Conservation (phyloP, 2,888 invertebrate genomes). For the Laspeyria flexula region DNA sequence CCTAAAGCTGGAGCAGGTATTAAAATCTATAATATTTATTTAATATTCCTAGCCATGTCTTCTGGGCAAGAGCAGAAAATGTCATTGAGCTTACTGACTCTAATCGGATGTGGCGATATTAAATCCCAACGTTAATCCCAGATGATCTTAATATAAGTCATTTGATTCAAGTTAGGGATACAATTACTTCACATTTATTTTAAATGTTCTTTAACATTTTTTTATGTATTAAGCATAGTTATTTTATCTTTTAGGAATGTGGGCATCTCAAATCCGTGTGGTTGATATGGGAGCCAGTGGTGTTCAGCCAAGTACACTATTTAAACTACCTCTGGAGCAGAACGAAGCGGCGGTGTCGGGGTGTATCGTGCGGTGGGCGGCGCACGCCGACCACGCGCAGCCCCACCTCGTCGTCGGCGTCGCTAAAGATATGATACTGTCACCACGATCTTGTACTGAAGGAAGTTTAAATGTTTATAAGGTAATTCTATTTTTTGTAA, state of each 20-base stretch:
- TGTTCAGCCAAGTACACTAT: constrained; percentile 89
- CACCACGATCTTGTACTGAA: constrained; percentile 92
- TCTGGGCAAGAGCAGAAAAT: constrained; percentile 82
- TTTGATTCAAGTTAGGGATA: constrained; percentile 83
- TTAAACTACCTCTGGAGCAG: constrained; percentile 94
- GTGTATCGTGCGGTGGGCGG: constrained; percentile 92
- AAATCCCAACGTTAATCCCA: constrained; percentile 83
- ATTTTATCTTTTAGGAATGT: constrained; percentile 89
- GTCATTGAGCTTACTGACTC: constrained; percentile 70
- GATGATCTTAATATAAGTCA: constrained; percentile 69
- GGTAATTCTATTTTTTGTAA: constrained; percentile 56
- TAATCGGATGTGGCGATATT: constrained; percentile 82
- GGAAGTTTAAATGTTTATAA: constrained; percentile 96
- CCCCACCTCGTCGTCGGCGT: constrained; percentile 94
- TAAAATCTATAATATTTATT: background rate
- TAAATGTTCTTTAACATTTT: background rate
- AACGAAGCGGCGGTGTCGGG: constrained; percentile 98
- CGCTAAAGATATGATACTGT: constrained; percentile 95
- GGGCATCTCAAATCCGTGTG: constrained; percentile 96
- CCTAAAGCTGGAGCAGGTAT: constrained; percentile 95
- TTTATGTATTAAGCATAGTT: background rate
- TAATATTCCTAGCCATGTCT: constrained; percentile 67
- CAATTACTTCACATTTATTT: constrained; percentile 41
- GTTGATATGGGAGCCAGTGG: constrained; percentile 91
- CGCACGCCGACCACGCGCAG: constrained; percentile 74